phyloP scores from a whole-genome alignment of 1,140 invertebrate species.

The Pseudomyrmex sp. region DNA sequence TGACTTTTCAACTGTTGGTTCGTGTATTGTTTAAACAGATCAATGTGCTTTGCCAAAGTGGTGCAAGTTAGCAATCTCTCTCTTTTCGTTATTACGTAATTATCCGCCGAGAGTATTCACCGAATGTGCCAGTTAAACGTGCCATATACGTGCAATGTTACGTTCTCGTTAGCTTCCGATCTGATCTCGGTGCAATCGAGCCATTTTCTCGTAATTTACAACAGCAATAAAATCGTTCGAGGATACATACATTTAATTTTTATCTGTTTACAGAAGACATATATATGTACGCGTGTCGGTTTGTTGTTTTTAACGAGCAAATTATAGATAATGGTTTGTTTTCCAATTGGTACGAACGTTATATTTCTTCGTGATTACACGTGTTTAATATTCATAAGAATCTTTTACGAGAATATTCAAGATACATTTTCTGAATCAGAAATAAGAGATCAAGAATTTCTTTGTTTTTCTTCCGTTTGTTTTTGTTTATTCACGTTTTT shows the following conservation, averaged over 20 bases:
- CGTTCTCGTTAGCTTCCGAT: conserved; percentile 2
- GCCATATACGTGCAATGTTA: background rate
- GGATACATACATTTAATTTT: conserved; percentile 4
- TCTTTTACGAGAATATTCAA: background rate
- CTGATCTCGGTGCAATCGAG: background rate
- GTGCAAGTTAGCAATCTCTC: conserved; percentile 9
- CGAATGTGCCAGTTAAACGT: background rate
- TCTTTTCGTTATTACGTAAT: conserved; percentile 7
- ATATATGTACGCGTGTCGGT: background rate
- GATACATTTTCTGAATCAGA: background rate
- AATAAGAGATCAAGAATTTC: background rate
- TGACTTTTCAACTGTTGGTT: background rate
- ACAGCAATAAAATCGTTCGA: conserved; percentile 4
- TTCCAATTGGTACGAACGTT: background rate
- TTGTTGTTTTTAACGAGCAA: background rate
- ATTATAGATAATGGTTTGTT: background rate
- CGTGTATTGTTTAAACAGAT: conserved; percentile 6
- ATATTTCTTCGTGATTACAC: background rate
- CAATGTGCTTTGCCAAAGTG: conserved; percentile 35
- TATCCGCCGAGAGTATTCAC: background rate
- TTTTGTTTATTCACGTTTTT: too few relatives aligned
- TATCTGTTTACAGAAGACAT: background rate
- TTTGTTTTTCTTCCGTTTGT: too few relatives aligned
- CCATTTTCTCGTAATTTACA: background rate
- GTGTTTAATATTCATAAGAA: too few relatives aligned